These are phyloP conservation scores for Neodontobutis hainanensis DNA, from an alignment of 2,113 vertebrate genomes.

Conservation along the genomic window DNA sequence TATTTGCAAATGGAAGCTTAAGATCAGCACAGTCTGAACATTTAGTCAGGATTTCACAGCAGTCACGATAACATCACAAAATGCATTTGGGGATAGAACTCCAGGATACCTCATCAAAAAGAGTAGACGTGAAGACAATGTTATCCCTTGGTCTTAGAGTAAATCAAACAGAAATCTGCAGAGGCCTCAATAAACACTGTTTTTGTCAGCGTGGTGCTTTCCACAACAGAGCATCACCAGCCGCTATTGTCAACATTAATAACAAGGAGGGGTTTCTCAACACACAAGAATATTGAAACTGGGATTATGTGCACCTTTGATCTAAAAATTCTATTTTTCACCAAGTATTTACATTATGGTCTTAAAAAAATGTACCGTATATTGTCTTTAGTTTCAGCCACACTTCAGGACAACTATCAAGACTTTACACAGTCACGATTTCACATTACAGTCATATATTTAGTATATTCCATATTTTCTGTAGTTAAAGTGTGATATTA, in stretches of 20 bases:
- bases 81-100: neutral
- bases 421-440: too few relatives aligned
- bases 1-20: too few relatives aligned
- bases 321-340: too few relatives aligned
- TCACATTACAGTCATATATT: too few relatives aligned
- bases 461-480: too few relatives aligned
- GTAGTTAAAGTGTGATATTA: too few relatives aligned
- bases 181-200: conserved; percentile 5
- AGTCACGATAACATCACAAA: neutral
- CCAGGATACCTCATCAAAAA: neutral
- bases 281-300: conserved; percentile 4
- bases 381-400: too few relatives aligned
- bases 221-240: conserved; percentile 1
- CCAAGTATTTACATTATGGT: too few relatives aligned
- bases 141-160: neutral
- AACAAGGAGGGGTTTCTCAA: neutral
- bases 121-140: neutral
- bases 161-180: conserved; percentile 3
- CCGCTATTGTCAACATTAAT: neutral
- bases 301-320: neutral
- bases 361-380: too few relatives aligned
- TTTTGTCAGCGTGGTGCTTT: conserved; percentile 7
- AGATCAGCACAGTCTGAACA: neutral
- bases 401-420: too few relatives aligned
- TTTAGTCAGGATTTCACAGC: neutral